phyloP scores from a whole-genome alignment of 2,797 vertebrate species.

The Poecilia picta region DNA sequence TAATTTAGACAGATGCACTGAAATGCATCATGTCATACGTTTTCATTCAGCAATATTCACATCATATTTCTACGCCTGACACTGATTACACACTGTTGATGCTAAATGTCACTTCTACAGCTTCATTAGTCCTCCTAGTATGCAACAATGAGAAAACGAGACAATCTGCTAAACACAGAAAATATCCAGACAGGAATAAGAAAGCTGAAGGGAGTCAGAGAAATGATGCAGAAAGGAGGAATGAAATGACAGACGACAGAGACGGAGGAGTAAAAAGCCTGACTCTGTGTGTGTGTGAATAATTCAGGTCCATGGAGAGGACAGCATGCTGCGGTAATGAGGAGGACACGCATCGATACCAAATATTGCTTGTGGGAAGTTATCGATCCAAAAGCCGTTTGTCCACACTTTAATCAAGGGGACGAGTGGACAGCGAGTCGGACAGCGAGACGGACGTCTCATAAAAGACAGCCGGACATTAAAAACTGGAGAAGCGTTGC shows the following conservation, averaged over 20 bases:
- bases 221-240: conserved; percentile 5
- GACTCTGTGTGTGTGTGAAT: conserved; percentile 75
- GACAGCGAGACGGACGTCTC: conserved; percentile 1
- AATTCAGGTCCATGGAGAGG: conserved; percentile 82
- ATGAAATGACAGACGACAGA: conserved; percentile 37
- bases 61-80: neutral
- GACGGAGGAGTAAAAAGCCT: conserved; percentile 31
- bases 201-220: conserved; percentile 21
- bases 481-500: neutral
- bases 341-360: conserved; percentile 85
- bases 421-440: conserved; percentile 60
- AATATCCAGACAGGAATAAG: conserved; percentile 1
- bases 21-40: neutral
- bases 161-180: neutral
- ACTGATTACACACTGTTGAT: neutral
- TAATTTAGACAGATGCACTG: conserved; percentile 51
- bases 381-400: conserved; percentile 82
- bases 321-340: conserved; percentile 84
- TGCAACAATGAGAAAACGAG: neutral
- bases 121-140: neutral
- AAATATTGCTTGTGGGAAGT: conserved; percentile 86
- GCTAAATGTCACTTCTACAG: neutral
- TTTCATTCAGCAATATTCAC: neutral
- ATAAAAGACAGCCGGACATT: neutral
- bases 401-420: conserved; percentile 78